A percentile compares a stretch with the other conserved stretches of the same genome.
Conservation (phyloP, 2,113 vertebrate genomes). For the Lepus americanus region DNA sequence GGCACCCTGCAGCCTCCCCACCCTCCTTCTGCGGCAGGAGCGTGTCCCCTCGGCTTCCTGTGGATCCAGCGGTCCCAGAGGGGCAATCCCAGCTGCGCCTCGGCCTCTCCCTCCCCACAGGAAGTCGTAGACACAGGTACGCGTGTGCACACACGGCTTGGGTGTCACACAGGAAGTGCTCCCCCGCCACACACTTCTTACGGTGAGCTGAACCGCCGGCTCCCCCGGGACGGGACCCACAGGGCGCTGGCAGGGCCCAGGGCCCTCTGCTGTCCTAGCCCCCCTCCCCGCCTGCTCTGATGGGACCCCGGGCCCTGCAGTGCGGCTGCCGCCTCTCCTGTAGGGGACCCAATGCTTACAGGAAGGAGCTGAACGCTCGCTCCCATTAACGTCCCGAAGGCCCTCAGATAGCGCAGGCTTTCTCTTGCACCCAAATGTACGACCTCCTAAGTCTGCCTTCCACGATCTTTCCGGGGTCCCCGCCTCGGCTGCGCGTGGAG, state of each 20-base stretch:
- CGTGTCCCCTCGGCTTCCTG: neutral
- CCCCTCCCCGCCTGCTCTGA: neutral
- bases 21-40: neutral
- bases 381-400: too few species aligned
- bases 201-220: neutral
- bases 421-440: too few species aligned
- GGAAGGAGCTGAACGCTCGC: too few species aligned
- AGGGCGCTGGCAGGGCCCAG: neutral
- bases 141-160: rapidly evolving
- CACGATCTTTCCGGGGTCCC: too few species aligned
- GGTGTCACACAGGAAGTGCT: neutral
- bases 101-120: too few species aligned
- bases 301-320: too few species aligned
- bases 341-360: too few species aligned
- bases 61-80: neutral
- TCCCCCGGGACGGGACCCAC: neutral
- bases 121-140: rapidly evolving
- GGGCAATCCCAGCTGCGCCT: neutral
- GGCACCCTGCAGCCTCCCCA: neutral
- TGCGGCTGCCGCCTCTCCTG: too few species aligned
- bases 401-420: too few species aligned
- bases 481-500: too few species aligned
- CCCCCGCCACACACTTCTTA: neutral
- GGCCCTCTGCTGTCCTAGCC: neutral
- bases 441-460: too few species aligned